Evolutionary conservation across 2,888 invertebrate species (phyloP).

Genomic region (Syritta pipiens): DNA sequence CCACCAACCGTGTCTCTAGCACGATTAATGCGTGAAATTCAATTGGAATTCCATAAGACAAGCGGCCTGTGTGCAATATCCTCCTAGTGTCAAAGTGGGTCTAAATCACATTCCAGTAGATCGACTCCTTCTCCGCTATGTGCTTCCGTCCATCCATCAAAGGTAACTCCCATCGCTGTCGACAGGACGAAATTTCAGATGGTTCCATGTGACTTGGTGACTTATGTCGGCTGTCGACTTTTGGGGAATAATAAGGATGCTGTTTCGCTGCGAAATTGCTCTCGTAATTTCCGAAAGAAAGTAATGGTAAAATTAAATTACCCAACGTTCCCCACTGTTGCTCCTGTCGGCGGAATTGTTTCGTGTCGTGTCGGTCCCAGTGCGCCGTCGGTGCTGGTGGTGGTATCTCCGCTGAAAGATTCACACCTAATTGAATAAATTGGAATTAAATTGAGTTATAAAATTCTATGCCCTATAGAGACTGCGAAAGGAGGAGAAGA

Average conservation of each 20-base stretch:
- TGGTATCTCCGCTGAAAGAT: constrained; percentile 42
- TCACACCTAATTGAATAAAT: constrained; percentile 68
- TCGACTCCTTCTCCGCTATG: background rate
- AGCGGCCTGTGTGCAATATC: background rate
- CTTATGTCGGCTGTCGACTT: no score
- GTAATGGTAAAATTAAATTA: constrained; percentile 65
- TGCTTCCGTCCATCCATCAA: background rate
- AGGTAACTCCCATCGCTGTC: no score
- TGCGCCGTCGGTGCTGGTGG: constrained; percentile 1
- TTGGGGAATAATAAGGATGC: constrained; percentile 6
- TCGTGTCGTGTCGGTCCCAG: background rate
- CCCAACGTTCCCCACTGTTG: constrained; percentile 2
- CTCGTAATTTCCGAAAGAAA: constrained; percentile 59
- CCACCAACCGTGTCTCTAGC: background rate
- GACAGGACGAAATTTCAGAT: no score
- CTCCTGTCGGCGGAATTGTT: constrained; percentile 1
- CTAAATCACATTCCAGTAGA: background rate
- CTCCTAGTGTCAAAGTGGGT: background rate
- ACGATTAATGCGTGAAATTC: constrained; percentile 54
- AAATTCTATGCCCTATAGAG: constrained; percentile 40
- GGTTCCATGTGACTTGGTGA: background rate
- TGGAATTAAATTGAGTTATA: constrained; percentile 68
- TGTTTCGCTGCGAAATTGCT: constrained; percentile 40
- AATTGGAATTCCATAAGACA: constrained; percentile 34
- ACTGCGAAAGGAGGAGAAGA: background rate